Percentiles rank a stretch among this genome's conserved stretches.
phyloP scores from a whole-genome alignment of 2,797 vertebrate genomes.

The Salarias fasciatus region DNA sequence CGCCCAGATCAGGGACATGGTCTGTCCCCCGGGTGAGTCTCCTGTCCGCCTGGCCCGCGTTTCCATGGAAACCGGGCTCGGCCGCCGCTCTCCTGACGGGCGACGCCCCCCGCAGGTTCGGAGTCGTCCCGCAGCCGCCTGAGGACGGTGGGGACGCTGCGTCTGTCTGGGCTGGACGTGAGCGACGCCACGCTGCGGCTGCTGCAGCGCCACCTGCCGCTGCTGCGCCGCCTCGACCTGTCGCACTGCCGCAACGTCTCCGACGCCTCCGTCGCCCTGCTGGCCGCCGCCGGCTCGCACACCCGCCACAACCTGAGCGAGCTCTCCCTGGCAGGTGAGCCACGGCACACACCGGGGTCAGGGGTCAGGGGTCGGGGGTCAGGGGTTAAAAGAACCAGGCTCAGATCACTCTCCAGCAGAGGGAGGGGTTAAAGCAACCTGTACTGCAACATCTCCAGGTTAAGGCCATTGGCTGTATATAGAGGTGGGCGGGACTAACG shows the following conservation, averaged over 20 bases:
- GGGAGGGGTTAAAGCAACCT: too few species aligned
- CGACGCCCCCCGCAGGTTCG: slow-evolving; percentile 78
- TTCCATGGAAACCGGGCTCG: too few species aligned
- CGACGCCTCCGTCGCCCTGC: slow-evolving; percentile 90
- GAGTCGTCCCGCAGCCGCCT: slow-evolving; percentile 95
- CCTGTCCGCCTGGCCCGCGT: too few species aligned
- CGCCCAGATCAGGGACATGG: slow-evolving; percentile 92
- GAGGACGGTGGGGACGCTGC: slow-evolving; percentile 90
- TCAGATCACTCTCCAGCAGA: too few species aligned
- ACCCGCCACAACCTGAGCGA: slow-evolving; percentile 92
- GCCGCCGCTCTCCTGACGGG: too few species aligned
- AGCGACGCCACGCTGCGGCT: slow-evolving; percentile 91
- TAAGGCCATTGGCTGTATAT: too few species aligned
- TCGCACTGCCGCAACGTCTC: slow-evolving; percentile 92
- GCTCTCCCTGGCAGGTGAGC: slow-evolving; percentile 91
- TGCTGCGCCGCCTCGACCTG: slow-evolving; percentile 92
- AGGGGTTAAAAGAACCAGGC: too few species aligned
- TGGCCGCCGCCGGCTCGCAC: slow-evolving; percentile 92
- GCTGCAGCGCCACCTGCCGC: slow-evolving; percentile 94
- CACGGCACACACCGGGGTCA: too few species aligned
- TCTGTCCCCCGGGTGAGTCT: slow-evolving; percentile 87
- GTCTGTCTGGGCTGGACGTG: slow-evolving; percentile 93
- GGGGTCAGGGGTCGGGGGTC: too few species aligned
- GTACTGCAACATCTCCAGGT: too few species aligned
- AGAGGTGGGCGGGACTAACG: too few species aligned